phyloP scores from a whole-genome alignment of 1,140 invertebrate genomes.

The Bombus cullumanus region DNA sequence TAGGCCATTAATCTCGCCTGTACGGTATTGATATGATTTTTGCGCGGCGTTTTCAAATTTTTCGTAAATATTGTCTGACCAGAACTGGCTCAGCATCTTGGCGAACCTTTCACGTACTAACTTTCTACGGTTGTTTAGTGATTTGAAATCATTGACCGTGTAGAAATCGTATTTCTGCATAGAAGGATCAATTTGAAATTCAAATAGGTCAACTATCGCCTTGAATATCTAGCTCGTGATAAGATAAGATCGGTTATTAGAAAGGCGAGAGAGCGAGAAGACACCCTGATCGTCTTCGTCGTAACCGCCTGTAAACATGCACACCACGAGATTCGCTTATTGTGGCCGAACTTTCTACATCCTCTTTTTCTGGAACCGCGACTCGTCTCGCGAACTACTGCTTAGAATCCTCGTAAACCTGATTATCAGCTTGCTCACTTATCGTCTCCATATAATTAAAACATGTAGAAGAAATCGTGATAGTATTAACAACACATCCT shows the following conservation, averaged over 20 bases:
- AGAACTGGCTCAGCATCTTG: neutral
- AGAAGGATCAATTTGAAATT: neutral
- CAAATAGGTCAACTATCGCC: neutral
- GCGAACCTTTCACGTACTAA: neutral
- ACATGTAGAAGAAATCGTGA: neutral
- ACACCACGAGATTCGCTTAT: slow-evolving; percentile 12
- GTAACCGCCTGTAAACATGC: slow-evolving; percentile 16
- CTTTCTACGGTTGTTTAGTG: slow-evolving; percentile 30
- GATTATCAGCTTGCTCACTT: neutral
- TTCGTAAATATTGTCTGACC: neutral
- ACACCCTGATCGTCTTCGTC: neutral
- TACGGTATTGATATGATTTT: neutral
- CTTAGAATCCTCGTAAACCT: neutral
- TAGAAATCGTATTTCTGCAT: neutral
- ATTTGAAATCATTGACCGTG: neutral
- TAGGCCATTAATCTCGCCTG: neutral
- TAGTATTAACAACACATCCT: neutral
- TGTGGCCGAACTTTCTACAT: slow-evolving; percentile 59
- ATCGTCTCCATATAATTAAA: slow-evolving; percentile 23
- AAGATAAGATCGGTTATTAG: slow-evolving; percentile 14
- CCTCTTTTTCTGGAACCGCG: slow-evolving; percentile 33
- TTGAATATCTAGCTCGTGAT: neutral
- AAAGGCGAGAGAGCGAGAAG: slow-evolving; percentile 7
- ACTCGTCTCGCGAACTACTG: slow-evolving; percentile 23
- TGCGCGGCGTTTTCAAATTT: neutral